Base-by-base conservation (phyloP, 1,140 invertebrate genomes). In the Ceratoteleas bidentatus region DNA sequence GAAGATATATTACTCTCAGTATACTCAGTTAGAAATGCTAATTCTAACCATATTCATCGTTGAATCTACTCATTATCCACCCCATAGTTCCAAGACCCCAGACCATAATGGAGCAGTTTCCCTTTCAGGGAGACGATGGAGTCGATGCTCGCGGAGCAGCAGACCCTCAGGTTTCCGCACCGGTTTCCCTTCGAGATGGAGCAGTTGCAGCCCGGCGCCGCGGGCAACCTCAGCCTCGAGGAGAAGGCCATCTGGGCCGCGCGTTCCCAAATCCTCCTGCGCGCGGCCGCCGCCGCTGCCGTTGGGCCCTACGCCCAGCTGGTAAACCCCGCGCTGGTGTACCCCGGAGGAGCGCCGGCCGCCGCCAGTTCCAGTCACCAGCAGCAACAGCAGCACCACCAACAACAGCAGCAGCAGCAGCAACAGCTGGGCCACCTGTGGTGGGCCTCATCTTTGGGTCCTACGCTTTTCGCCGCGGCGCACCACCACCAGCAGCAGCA, bases 121-220 rank as follows among this genome's bases (percentile, higher is more conserved):
- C 91, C 88, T 92, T 92, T 85, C 93, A 96, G 95, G 90, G 95
- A 96, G 89, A 96, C 95, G 24, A 96, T 96, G 95, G 95, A 96
- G 87, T 95, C 95, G 11, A 96, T 96, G 95, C 85, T 96, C 70
- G 95, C 94, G 11, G 95, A 96, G 86, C 95, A 96, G 87, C 95
- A 96, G 73, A 94, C 95, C 72, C 88, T 95, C 68, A 93, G 95
- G 53, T 95, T 95, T 66, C 95, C 95, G 0, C 91, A 96, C 45
- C 93, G 95, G 40, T 88, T 92, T 64, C 94, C 95, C 1, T 96
- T 96, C 87, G 95, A 96, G 69, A 91, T 95, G 86, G 95, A 96
- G 74, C 92, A 94, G 61, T 93, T 91, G n/a, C 90, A 91, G 56
- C 82, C 86, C 6, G 82, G 85, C 6, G 95, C 88, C 92, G 94